Conservation (phyloP, 1,140 invertebrate genomes). For the Mactra quadrangularis region DNA sequence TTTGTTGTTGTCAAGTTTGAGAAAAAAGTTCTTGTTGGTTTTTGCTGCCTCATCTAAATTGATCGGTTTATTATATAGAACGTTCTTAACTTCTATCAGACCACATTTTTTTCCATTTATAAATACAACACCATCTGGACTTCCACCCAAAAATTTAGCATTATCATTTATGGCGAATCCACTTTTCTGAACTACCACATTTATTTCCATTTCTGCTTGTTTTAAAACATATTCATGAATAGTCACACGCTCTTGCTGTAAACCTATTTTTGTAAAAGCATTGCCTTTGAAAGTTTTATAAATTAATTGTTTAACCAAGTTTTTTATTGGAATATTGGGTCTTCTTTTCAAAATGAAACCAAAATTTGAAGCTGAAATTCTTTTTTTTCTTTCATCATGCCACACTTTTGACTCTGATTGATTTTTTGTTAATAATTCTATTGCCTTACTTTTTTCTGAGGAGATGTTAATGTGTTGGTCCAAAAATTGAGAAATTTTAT, state of each 20-base stretch:
- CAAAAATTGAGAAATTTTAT: not conserved
- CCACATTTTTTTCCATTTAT: constrained; percentile 11
- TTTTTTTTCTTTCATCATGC: constrained; percentile 18
- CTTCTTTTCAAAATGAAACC: constrained; percentile 33
- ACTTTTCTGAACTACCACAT: constrained; percentile 1
- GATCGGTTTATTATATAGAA: constrained; percentile 32
- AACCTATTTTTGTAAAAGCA: constrained; percentile 28
- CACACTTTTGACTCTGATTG: not conserved
- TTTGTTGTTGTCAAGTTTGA: constrained; percentile 20
- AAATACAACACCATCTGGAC: constrained; percentile 26
- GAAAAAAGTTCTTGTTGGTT: constrained; percentile 23
- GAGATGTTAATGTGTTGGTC: not conserved
- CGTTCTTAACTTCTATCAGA: constrained; percentile 48
- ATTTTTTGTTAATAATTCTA: not conserved
- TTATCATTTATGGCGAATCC: constrained; percentile 22
- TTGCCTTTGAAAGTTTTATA: constrained; percentile 40
- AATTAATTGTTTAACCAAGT: constrained; percentile 10
- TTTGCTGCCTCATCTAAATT: constrained; percentile 30
- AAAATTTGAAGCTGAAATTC: constrained; percentile 47
- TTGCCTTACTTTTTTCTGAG: not conserved
- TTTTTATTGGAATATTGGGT: not conserved
- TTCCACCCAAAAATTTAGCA: constrained; percentile 18
- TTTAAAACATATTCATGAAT: constrained; percentile 42
- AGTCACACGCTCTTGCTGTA: constrained; percentile 14
- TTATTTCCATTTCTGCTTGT: not conserved